Percentiles rank a stretch among this genome's conserved stretches.
Evolutionary conservation across 2,113 vertebrate species (phyloP).

Genomic region (Tapirus terrestris): DNA sequence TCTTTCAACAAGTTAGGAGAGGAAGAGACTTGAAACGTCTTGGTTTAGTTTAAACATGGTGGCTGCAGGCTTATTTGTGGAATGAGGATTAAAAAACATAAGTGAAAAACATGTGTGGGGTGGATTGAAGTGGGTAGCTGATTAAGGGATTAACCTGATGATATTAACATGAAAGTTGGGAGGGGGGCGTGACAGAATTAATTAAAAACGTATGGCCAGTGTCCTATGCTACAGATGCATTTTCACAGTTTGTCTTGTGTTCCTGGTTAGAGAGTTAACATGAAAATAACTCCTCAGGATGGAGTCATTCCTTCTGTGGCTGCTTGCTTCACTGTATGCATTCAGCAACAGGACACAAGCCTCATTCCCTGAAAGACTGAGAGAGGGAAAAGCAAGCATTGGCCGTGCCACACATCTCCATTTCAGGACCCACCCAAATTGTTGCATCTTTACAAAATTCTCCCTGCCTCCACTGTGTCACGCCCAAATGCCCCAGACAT

Average conservation of each 20-base stretch:
- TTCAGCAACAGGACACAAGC: neutral
- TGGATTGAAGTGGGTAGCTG: neutral
- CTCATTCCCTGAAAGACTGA: neutral
- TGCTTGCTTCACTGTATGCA: neutral
- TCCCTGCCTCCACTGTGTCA: neutral
- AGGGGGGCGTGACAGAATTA: neutral
- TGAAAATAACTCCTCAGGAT: neutral
- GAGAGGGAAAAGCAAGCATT: neutral
- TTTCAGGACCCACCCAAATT: neutral
- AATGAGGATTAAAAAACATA: neutral
- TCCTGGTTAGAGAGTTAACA: neutral
- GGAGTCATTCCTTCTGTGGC: neutral
- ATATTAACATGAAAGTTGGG: neutral
- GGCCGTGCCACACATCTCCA: neutral
- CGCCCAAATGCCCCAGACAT: neutral
- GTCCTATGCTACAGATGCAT: neutral
- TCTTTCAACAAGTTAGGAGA: neutral
- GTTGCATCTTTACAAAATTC: neutral
- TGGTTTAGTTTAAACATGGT: neutral
- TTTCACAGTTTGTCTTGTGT: neutral
- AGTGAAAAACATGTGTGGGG: neutral
- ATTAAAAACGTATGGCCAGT: neutral
- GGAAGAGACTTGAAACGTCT: neutral
- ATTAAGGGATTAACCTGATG: constrained; percentile 24
- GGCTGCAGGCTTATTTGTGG: neutral